Base-by-base conservation (phyloP, 2,888 invertebrate genomes). In the Linnaemya vulpina region DNA sequence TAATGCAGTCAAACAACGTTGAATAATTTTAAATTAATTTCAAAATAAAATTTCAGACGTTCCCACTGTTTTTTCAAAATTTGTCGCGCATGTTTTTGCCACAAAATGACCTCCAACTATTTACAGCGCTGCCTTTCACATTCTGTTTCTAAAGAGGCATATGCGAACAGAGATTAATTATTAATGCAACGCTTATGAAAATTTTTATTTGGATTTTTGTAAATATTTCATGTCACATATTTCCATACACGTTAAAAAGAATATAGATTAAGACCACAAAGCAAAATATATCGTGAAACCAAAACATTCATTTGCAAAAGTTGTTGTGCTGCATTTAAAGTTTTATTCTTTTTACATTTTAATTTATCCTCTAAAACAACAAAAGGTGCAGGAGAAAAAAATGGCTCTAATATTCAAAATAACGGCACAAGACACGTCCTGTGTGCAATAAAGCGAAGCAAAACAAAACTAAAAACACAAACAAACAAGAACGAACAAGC, bases 291-390 rank as follows among this genome's bases (percentile, higher is more conserved):
- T 76, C 78, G 84, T 84, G 80, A 83, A 84, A 86, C 60, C 74
- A 70, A 80, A 86, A 84, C 84, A 84, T 84, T 84, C 63, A 81
- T 84, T 84, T 81, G 81, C 84, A 84, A 84, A 84, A 84, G 77
- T 84, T 77, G 58, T 74, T 77, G 55, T 81, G 62, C 77, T 63
- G 80, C 81, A 81, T 77, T 79, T 62, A 46, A n/a, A 10, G 15
- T 58, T 30, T 70, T 51, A 1, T 67, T 55, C 17, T 11, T 68
- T 77, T 60, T 60, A 30, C 51, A 80, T 80, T 84, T 84, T 84
- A 80, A 77, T 81, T 84, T 81, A 58, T 81, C 73, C 68, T 84
- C 74, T 55, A 74, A 77, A 81, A 73, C 43, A 74, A 62, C 51
- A 51, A 49, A 73, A 40, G 20, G 5, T 3, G 10, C 13, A 15